phyloP scores from a whole-genome alignment of 2,797 vertebrate genomes.

The Apodemus agrarius region DNA sequence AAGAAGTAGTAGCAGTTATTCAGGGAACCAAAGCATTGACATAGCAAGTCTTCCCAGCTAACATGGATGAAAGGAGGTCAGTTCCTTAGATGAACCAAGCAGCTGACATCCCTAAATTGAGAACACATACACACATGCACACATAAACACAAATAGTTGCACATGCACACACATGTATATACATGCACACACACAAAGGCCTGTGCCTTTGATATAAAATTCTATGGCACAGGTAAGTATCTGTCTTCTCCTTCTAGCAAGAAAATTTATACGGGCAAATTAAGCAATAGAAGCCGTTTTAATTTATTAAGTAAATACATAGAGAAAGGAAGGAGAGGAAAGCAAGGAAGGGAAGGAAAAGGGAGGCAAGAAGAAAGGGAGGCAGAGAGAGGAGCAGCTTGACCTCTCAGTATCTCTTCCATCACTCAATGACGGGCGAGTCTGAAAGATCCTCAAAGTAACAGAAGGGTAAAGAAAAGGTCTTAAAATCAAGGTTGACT shows the following conservation, averaged over 20 bases:
- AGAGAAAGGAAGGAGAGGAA: too few species aligned
- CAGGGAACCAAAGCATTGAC: background rate
- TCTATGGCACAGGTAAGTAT: background rate
- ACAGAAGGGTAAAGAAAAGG: background rate
- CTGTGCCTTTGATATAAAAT: background rate
- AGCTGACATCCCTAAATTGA: background rate
- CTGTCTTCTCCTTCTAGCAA: background rate
- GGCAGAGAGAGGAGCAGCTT: background rate
- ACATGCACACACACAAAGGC: background rate
- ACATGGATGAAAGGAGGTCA: too few species aligned
- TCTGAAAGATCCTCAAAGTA: background rate
- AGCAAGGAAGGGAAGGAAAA: background rate
- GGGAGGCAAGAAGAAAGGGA: background rate
- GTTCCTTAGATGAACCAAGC: background rate
- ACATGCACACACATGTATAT: background rate
- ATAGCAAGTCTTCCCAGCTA: background rate
- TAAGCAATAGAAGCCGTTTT: background rate
- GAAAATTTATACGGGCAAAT: background rate
- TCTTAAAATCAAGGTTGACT: background rate
- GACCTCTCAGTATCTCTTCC: background rate
- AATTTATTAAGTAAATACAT: background rate
- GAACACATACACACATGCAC: background rate
- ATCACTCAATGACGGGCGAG: background rate
- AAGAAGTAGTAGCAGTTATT: background rate
- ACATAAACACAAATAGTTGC: background rate